Evolutionary conservation across 2,113 vertebrate species (phyloP).

Genomic region (Menura novaehollandiae): DNA sequence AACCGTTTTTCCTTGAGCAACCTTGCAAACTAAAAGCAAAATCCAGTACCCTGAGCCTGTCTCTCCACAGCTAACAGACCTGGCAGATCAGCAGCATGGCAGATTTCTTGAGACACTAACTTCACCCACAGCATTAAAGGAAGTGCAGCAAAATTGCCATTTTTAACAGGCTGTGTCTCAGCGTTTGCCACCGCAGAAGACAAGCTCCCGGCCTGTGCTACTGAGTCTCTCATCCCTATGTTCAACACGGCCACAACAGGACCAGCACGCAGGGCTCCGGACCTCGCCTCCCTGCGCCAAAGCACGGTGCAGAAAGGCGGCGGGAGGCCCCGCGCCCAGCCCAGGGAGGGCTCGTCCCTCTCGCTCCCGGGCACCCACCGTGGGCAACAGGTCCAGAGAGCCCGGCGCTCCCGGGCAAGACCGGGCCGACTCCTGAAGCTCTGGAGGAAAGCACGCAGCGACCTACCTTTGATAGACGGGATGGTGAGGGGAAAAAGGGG

Average conservation of each 20-base stretch:
- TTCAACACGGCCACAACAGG: no score
- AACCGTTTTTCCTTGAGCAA: background rate
- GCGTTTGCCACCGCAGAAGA: background rate
- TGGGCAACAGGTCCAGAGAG: background rate
- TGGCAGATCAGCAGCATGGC: background rate
- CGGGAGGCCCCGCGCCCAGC: background rate
- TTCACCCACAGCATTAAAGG: background rate
- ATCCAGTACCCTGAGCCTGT: background rate
- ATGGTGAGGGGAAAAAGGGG: background rate
- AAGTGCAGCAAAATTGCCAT: background rate
- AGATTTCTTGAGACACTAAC: background rate
- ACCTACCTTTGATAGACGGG: background rate
- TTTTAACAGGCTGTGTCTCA: background rate
- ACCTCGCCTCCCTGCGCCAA: rapidly evolving
- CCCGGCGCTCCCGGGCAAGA: background rate
- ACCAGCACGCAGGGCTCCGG: background rate
- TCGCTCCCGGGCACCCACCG: background rate
- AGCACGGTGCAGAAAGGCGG: background rate
- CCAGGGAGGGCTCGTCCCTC: rapidly evolving
- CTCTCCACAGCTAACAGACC: background rate
- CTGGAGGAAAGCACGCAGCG: background rate
- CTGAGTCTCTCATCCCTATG: background rate
- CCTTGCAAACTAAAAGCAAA: background rate
- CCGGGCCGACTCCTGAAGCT: no score
- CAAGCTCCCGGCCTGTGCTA: background rate